Conservation (phyloP, 2,113 vertebrate genomes). For the Macrotis lagotis region DNA sequence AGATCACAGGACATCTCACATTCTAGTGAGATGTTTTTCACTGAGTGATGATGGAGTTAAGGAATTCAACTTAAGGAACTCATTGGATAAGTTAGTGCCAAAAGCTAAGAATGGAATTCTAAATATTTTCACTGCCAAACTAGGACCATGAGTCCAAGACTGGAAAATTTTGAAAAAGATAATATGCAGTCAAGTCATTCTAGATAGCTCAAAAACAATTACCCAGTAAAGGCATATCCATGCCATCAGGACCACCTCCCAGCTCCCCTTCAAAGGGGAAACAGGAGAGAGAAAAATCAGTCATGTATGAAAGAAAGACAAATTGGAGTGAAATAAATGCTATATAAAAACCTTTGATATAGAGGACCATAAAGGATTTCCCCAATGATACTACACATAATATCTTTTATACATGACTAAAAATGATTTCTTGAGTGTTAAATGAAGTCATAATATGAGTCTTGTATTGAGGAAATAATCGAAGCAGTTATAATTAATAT, state of each 20-base stretch:
- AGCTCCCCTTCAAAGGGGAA: not conserved
- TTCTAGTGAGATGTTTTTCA: not conserved
- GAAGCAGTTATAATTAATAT: slow-evolving; percentile 15
- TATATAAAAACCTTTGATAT: not conserved
- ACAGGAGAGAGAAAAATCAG: slow-evolving; percentile 7
- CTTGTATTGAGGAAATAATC: slow-evolving; percentile 43
- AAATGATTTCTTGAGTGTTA: slow-evolving; percentile 1
- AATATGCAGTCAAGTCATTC: not conserved
- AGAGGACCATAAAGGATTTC: slow-evolving; percentile 22
- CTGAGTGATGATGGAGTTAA: not conserved
- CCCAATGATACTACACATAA: slow-evolving; percentile 10
- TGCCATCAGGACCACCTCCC: not conserved
- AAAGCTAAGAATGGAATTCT: not conserved
- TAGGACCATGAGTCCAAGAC: not conserved
- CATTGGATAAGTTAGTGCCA: not conserved
- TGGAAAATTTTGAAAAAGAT: not conserved
- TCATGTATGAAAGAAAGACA: not conserved
- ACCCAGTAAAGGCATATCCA: not conserved
- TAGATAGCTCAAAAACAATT: not conserved
- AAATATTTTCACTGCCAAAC: not conserved
- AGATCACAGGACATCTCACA: not conserved
- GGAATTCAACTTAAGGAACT: not conserved
- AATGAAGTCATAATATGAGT: not conserved
- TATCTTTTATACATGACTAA: slow-evolving; percentile 20
- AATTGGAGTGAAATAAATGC: not conserved